Percentiles rank a stretch among this genome's conserved stretches.
Conservation (phyloP, 2,113 vertebrate species). For the Phycodurus eques region DNA sequence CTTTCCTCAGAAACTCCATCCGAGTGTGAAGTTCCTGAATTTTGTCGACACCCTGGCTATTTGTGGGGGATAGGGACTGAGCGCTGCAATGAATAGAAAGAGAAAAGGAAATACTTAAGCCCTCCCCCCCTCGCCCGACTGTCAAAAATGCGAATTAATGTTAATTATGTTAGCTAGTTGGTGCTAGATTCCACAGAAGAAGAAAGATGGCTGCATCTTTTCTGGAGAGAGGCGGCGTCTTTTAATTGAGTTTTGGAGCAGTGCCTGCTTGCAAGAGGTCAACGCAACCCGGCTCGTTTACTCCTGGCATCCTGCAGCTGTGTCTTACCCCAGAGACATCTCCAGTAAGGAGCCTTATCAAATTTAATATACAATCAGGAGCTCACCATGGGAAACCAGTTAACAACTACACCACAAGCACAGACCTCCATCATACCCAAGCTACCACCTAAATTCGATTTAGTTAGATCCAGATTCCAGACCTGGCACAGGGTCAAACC, state of each 20-base stretch:
- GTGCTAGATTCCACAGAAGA: neutral
- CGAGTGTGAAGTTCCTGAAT: neutral
- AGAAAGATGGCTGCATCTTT: slow-evolving; percentile 40
- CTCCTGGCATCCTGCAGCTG: slow-evolving; percentile 55
- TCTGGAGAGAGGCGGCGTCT: slow-evolving; percentile 46
- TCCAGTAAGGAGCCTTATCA: neutral
- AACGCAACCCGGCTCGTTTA: slow-evolving; percentile 49
- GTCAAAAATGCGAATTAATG: no score
- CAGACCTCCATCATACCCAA: neutral
- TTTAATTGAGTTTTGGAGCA: slow-evolving; percentile 58
- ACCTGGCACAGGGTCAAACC: neutral
- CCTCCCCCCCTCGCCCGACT: no score
- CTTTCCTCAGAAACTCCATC: neutral
- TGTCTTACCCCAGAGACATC: slow-evolving; percentile 27
- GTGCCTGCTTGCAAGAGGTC: slow-evolving; percentile 54
- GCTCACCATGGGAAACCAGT: neutral
- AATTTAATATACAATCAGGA: neutral
- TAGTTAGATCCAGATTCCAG: neutral
- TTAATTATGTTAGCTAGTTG: no score
- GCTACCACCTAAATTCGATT: neutral
- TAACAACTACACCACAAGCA: no score
- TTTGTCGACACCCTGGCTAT: neutral
- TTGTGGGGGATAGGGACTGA: neutral
- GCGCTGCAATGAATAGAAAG: no score
- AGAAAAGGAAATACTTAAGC: no score